A percentile compares a stretch with the other conserved stretches of the same genome.
Evolutionary conservation across 2,888 invertebrate genomes (phyloP).

Genomic region (Hoplodrina blanda): DNA sequence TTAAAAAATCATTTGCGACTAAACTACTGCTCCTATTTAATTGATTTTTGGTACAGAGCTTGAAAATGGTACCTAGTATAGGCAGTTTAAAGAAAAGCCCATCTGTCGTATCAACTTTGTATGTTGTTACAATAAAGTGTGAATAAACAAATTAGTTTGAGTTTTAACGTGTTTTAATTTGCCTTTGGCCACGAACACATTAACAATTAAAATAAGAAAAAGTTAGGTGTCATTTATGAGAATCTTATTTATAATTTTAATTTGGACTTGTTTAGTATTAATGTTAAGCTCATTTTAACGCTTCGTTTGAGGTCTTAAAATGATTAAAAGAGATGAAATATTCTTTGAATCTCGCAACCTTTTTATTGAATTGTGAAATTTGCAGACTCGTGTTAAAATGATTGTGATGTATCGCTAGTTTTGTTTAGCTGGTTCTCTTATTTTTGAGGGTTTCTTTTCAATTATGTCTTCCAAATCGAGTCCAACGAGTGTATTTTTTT

Average conservation of each 20-base stretch:
- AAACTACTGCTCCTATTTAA: too few relatives aligned
- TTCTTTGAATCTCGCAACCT: neutral
- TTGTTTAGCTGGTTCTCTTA: neutral
- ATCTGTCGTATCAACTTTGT: too few relatives aligned
- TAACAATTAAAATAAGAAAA: neutral
- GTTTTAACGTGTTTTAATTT: neutral
- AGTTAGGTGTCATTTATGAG: neutral
- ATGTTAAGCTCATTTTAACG: conserved; percentile 5
- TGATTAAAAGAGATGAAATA: conserved; percentile 9
- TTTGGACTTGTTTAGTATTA: conserved; percentile 19
- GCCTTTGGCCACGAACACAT: neutral
- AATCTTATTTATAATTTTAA: neutral
- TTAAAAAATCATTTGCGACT: too few relatives aligned
- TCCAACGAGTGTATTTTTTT: too few relatives aligned
- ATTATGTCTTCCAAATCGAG: neutral
- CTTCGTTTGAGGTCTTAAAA: conserved; percentile 11
- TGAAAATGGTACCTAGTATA: too few relatives aligned
- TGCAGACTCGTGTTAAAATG: neutral
- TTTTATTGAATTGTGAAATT: conserved; percentile 28
- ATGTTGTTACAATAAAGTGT: neutral
- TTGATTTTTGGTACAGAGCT: too few relatives aligned
- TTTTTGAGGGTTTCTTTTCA: neutral
- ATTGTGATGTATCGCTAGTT: neutral
- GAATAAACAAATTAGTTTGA: neutral
- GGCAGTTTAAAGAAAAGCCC: too few relatives aligned